phyloP scores from a whole-genome alignment of 2,113 vertebrate species.

The Arenaria interpres region DNA sequence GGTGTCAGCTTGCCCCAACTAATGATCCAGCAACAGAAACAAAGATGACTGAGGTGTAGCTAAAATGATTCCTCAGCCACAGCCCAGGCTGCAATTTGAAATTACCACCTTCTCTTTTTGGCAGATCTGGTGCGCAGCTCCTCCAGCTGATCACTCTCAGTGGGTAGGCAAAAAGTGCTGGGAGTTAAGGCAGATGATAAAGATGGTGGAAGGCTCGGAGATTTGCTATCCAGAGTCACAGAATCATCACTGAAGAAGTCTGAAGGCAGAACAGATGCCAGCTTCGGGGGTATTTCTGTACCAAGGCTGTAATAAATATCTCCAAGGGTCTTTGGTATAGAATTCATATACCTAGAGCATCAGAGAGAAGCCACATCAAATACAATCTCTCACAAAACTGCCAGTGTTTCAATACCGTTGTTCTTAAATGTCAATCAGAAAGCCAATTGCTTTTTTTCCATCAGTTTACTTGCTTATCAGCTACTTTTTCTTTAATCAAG shows the following conservation, averaged over 20 bases:
- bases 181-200: conserved; percentile 57
- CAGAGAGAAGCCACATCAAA: neutral
- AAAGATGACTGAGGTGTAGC: neutral
- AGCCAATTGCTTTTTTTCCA: neutral
- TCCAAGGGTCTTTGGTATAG: conserved; percentile 85
- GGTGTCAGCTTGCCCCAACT: neutral
- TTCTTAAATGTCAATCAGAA: neutral
- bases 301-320: conserved; percentile 89
- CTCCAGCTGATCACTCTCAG: conserved; percentile 78
- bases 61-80: neutral
- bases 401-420: neutral
- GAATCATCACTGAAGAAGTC: conserved; percentile 96
- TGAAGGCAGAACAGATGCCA: conserved; percentile 84
- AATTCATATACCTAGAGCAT: conserved; percentile 79
- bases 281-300: conserved; percentile 83
- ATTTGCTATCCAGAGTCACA: conserved; percentile 79
- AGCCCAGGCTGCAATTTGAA: neutral
- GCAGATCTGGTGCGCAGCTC: conserved; percentile 86
- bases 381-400: neutral
- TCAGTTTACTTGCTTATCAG: neutral
- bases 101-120: conserved; percentile 82
- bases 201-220: conserved; percentile 70
- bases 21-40: neutral
- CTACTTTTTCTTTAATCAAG: neutral
- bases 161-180: conserved; percentile 4